Conservation (phyloP, 2,113 vertebrate genomes). For the Limanda limanda region DNA sequence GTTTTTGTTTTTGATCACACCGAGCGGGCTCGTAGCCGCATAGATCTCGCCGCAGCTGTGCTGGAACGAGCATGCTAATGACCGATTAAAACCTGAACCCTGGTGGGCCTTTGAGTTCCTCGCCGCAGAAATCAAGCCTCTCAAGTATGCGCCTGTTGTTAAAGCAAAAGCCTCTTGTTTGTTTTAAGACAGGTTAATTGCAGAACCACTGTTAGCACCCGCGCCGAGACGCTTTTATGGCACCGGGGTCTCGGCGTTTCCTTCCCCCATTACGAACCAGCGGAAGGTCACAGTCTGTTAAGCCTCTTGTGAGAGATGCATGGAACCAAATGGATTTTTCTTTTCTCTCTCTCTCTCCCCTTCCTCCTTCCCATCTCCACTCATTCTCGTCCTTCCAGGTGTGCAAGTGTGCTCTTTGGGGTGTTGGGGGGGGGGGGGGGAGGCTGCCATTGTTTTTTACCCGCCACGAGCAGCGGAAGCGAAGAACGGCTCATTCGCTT, state of each 20-base stretch:
- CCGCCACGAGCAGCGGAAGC: slow-evolving; percentile 55
- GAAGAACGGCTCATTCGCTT: slow-evolving; percentile 74
- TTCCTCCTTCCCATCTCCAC: slow-evolving; percentile 35
- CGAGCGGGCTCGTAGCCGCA: slow-evolving; percentile 33
- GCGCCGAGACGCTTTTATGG: slow-evolving; percentile 66
- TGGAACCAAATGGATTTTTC: slow-evolving; percentile 65
- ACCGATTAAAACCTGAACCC: slow-evolving; percentile 71
- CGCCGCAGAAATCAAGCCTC: slow-evolving; percentile 57
- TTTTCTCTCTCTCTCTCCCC: no score
- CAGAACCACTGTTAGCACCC: slow-evolving; percentile 65
- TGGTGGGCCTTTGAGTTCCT: slow-evolving; percentile 60
- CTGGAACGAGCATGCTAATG: slow-evolving; percentile 70
- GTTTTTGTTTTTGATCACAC: slow-evolving; percentile 36
- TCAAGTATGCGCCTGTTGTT: slow-evolving; percentile 68
- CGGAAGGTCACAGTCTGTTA: slow-evolving; percentile 78
- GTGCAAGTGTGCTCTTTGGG: slow-evolving; percentile 48
- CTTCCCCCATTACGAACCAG: slow-evolving; percentile 61
- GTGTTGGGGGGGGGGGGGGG: neutral
- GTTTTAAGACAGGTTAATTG: slow-evolving; percentile 80
- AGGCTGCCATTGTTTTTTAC: slow-evolving; percentile 71
- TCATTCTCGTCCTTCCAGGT: slow-evolving; percentile 73
- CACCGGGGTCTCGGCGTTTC: slow-evolving; percentile 57
- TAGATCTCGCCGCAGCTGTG: slow-evolving; percentile 59
- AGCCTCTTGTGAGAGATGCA: slow-evolving; percentile 65
- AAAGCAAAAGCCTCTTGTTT: slow-evolving; percentile 70